Percentiles rank a stretch among this genome's conserved stretches.
Evolutionary conservation across 2,888 invertebrate genomes (phyloP).

Genomic region (Baronia brevicornis): DNA sequence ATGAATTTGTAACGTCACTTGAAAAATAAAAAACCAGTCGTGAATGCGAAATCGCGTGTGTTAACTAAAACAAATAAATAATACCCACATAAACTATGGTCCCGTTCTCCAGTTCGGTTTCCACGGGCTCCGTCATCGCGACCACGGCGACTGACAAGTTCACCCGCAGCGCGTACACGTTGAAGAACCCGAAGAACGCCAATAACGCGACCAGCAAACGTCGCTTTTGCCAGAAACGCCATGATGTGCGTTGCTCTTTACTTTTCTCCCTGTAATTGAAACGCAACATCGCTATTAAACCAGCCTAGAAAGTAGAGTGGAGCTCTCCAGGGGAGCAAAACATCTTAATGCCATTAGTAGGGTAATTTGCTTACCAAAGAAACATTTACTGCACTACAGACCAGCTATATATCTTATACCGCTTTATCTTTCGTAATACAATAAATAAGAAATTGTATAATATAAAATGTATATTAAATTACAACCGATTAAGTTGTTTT

Average conservation of each 20-base stretch:
- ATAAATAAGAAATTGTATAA: too few relatives aligned
- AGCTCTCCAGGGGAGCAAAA: background rate
- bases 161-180: constrained; percentile 87
- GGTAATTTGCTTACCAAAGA: too few relatives aligned
- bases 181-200: constrained; percentile 90
- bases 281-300: background rate
- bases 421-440: too few relatives aligned
- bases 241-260: constrained; percentile 56
- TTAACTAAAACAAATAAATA: background rate
- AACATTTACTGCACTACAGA: too few relatives aligned
- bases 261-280: constrained; percentile 46
- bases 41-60: too few relatives aligned
- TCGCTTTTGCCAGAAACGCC: constrained; percentile 84
- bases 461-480: too few relatives aligned
- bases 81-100: constrained; percentile 72
- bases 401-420: too few relatives aligned
- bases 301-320: background rate
- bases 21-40: too few relatives aligned
- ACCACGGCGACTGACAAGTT: constrained; percentile 95
- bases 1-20: too few relatives aligned
- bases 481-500: too few relatives aligned
- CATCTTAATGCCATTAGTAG: too few relatives aligned
- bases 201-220: constrained; percentile 84
- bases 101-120: constrained; percentile 78
- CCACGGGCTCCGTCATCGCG: constrained; percentile 88